Percentiles rank a stretch among this genome's conserved stretches.
Evolutionary conservation across 2,797 vertebrate genomes (phyloP).

Genomic region (Spinibarbus caldwelli): DNA sequence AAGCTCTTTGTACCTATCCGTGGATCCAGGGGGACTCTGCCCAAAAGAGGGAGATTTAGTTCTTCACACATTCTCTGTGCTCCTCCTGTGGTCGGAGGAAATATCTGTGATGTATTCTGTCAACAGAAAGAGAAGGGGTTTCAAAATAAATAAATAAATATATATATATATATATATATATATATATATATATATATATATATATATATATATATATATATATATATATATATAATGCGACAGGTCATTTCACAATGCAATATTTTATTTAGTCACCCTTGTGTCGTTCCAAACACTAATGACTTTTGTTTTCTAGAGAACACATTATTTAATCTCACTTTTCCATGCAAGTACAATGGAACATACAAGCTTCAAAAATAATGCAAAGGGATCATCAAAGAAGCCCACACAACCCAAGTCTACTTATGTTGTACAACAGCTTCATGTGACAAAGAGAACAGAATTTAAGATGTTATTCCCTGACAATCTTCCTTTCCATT

Average conservation of each 20-base stretch:
- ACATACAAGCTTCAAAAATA: not conserved
- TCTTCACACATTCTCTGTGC: constrained; percentile 90
- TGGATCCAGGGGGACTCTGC: constrained; percentile 91
- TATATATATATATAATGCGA: not conserved
- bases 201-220: too few relatives aligned
- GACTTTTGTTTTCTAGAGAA: not conserved
- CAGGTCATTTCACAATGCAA: not conserved
- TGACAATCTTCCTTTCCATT: too few relatives aligned
- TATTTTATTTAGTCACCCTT: not conserved
- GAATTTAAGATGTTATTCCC: too few relatives aligned
- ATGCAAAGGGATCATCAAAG: not conserved
- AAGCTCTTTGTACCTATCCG: constrained; percentile 80
- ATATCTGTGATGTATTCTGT: constrained; percentile 94
- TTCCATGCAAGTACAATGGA: not conserved
- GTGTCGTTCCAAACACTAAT: not conserved
- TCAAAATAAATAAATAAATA: too few relatives aligned
- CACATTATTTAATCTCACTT: not conserved
- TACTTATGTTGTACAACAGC: not conserved
- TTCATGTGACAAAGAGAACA: too few relatives aligned
- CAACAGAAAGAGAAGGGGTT: not conserved
- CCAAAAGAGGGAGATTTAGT: constrained; percentile 84
- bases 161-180: too few relatives aligned
- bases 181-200: too few relatives aligned
- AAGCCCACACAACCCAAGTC: not conserved
- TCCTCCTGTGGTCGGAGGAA: constrained; percentile 90